Conservation (phyloP, 2,113 vertebrate species). For the Seriola aureovittata region DNA sequence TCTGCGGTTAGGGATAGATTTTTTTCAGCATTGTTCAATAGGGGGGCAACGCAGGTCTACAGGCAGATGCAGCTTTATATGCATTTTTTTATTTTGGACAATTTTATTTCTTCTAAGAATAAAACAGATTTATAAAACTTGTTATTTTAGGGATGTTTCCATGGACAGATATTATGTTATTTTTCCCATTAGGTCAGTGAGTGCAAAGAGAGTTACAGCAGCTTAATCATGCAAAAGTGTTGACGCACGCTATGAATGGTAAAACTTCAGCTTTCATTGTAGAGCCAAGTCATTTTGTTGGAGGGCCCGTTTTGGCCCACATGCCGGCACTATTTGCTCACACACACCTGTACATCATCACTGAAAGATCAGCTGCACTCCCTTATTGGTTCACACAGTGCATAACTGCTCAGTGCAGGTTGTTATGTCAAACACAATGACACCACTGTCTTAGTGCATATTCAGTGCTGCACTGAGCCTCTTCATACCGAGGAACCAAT, state of each 20-base stretch:
- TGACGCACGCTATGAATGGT: too few species aligned
- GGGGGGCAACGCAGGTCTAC: neutral
- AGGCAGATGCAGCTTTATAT: neutral
- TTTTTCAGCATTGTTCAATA: neutral
- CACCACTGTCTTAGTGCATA: constrained; percentile 40
- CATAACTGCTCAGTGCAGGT: constrained; percentile 16
- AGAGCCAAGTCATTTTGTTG: too few species aligned
- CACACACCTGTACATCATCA: neutral
- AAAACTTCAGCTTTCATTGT: too few species aligned
- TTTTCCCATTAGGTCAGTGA: too few species aligned
- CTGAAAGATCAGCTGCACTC: neutral
- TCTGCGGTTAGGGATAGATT: neutral
- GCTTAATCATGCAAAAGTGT: too few species aligned
- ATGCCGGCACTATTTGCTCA: neutral
- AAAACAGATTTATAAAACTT: too few species aligned
- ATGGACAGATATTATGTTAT: too few species aligned
- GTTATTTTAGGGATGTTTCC: too few species aligned
- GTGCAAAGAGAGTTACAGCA: too few species aligned
- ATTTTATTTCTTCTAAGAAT: neutral
- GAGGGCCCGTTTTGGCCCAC: too few species aligned
- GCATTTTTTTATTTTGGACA: neutral
- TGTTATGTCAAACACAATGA: constrained; percentile 57
- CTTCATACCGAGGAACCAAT: constrained; percentile 58
- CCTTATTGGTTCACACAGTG: constrained; percentile 18
- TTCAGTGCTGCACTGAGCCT: constrained; percentile 14